phyloP scores from a whole-genome alignment of 2,113 vertebrate genomes.

The Rhea americana region DNA sequence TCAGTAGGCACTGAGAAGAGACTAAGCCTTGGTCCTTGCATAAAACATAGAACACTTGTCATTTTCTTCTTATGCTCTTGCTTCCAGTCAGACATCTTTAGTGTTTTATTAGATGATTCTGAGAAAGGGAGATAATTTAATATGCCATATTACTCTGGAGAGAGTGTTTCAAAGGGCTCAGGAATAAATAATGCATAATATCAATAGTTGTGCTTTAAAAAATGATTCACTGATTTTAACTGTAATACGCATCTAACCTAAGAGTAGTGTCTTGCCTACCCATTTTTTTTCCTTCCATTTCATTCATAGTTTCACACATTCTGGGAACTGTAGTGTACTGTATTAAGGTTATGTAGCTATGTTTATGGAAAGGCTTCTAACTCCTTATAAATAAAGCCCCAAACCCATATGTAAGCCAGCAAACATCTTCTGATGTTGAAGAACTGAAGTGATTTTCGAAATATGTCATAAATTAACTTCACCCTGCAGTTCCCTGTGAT shows the following conservation, averaged over 20 bases:
- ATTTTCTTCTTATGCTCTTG: not conserved
- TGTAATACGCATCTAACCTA: not conserved
- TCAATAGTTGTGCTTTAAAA: not conserved
- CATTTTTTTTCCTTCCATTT: not conserved
- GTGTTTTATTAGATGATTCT: not conserved
- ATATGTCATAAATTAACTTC: constrained; percentile 14
- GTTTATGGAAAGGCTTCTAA: not conserved
- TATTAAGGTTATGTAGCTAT: not conserved
- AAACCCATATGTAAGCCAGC: not conserved
- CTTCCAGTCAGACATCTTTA: not conserved
- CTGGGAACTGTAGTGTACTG: not conserved
- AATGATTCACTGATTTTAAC: not conserved
- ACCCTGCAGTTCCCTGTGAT: not conserved
- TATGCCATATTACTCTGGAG: not conserved
- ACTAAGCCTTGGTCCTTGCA: not conserved
- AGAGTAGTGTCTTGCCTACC: not conserved
- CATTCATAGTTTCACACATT: not conserved
- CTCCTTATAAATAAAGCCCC: not conserved
- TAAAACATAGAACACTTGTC: not conserved
- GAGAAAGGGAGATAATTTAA: constrained; percentile 15
- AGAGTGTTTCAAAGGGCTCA: not conserved
- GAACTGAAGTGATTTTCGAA: constrained; percentile 1
- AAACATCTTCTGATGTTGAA: not conserved
- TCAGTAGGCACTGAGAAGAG: not conserved
- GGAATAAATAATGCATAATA: constrained; percentile 6